Base-by-base conservation (phyloP, 2,797 vertebrate species). In the Tauraco hartlaubi region DNA sequence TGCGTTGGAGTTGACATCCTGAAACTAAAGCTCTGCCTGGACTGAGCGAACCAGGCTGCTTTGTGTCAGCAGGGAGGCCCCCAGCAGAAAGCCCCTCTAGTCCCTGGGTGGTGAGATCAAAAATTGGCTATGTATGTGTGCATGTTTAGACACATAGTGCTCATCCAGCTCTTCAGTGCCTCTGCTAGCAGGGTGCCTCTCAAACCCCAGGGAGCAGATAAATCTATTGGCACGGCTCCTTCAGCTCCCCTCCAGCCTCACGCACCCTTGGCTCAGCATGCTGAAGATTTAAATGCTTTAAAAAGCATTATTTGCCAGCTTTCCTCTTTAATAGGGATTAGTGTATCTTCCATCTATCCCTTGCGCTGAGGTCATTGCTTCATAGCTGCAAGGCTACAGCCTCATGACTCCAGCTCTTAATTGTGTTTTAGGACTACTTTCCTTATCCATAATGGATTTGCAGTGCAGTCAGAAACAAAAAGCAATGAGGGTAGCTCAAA, bases 291-390 rank as follows among this genome's bases (percentile, higher is more conserved):
- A 85, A 68, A 35, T 74, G 68, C 72, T 74, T 90, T 73, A 15
- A 37, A 93, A 95, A 92, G 17, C 88, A 43, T 88, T 51, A 74
- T 89, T 95, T 93, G 75, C 92, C 91, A 95, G n/a, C 78, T 87
- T 82, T 44, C 13, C 52, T 25, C n/a, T 95, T 77, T 85, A 92
- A 83, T 7, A 74, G 72, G 61, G 39, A 64, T 91, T 67, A 74
- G 81, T 11, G 31, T 83, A 77, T 96, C 84, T 93, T 87, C 78
- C 56, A 63, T 91, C 71, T 91, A 2, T 77, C 87, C 67, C 37
- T 86, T 77, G 75, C 0, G 3, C 71, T 91, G 94, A 95, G 75
- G 86, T 96, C 90, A 87, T 64, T 79, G 52, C 66, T 91, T 83
- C 75, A 25, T 79, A 87, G 86, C 88, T 91, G 77, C 68, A 54